These are phyloP conservation scores for Microplitis manilae DNA, from an alignment of 2,888 invertebrate genomes.

Conservation along the genomic window DNA sequence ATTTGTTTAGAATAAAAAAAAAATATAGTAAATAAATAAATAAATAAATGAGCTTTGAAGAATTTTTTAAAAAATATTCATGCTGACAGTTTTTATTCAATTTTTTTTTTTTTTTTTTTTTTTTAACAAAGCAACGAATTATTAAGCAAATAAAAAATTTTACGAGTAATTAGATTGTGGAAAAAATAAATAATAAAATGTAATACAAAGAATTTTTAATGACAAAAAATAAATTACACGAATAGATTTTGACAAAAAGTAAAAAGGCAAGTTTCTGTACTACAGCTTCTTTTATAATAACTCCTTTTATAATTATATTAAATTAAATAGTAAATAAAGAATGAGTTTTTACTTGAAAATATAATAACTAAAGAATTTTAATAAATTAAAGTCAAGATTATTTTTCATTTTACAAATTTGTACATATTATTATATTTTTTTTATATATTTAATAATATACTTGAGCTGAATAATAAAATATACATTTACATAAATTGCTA, in stretches of 20 bases:
- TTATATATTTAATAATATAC: too few species aligned
- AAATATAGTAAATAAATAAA: constrained; percentile 11
- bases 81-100: neutral
- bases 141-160: neutral
- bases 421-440: too few species aligned
- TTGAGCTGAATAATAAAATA: too few species aligned
- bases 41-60: neutral
- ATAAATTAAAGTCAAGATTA: neutral
- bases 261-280: neutral
- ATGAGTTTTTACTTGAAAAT: neutral
- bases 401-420: too few species aligned
- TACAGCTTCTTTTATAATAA: neutral
- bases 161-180: neutral
- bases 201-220: neutral
- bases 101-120: neutral
- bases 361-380: neutral
- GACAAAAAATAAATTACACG: neutral
- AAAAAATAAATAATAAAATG: constrained; percentile 3
- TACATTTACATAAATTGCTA: neutral
- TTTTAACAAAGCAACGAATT: neutral
- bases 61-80: neutral
- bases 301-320: neutral
- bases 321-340: neutral
- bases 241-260: neutral
- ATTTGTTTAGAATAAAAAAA: constrained; percentile 22